Percentiles rank a stretch among this genome's conserved stretches.
phyloP scores from a whole-genome alignment of 2,113 vertebrate genomes.

The Lagopus muta region DNA sequence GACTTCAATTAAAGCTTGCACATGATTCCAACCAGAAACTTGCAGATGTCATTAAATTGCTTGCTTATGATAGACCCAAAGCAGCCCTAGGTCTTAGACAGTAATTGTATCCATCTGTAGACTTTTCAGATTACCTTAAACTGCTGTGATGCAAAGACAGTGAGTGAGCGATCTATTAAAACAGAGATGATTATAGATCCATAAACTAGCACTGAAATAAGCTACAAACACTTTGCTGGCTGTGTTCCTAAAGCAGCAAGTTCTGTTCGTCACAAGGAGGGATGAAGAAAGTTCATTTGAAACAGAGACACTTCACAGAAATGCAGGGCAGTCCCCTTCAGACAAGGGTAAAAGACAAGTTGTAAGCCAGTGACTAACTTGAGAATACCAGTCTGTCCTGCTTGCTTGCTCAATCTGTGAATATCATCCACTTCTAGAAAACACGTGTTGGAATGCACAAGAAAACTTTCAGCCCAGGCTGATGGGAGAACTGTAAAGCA shows the following conservation, averaged over 20 bases:
- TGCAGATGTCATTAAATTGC: neutral
- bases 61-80: conserved; percentile 16
- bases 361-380: neutral
- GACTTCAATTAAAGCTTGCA: neutral
- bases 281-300: conserved; percentile 27
- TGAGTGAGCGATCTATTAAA: neutral
- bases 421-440: conserved; percentile 35
- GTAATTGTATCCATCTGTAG: neutral
- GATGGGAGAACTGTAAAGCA: neutral
- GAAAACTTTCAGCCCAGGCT: neutral
- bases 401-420: conserved; percentile 22
- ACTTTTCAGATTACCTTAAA: neutral
- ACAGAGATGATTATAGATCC: neutral
- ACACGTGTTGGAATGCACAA: neutral
- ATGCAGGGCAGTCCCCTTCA: conserved; percentile 29
- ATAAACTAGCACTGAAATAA: conserved; percentile 21
- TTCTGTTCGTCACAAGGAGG: neutral
- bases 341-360: neutral
- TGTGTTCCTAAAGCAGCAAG: conserved; percentile 5
- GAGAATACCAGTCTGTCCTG: conserved; percentile 2
- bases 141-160: neutral
- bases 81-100: neutral
- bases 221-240: conserved; percentile 29
- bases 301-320: conserved; percentile 32
- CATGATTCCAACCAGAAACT: conserved; percentile 22